Base-by-base conservation (phyloP, 2,888 invertebrate genomes). In the Mesorhabditis sp. region DNA sequence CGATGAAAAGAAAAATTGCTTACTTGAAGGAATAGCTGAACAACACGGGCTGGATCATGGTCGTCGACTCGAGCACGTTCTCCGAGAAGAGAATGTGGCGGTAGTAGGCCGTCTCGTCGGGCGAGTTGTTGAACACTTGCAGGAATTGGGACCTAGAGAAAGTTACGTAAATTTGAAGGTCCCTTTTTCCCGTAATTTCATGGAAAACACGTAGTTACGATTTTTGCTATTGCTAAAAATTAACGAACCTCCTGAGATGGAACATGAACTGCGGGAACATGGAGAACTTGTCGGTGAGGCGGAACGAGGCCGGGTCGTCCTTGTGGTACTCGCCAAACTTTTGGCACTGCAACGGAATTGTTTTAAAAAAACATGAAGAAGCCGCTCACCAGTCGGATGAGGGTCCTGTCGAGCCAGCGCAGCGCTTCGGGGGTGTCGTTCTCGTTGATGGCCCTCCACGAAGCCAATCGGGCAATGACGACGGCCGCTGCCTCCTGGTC, bases 241-340 rank as follows among this genome's bases (percentile, higher is more conserved):
- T 2, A 10, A 50, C 7, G n/a, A 50, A 98, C 79, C 98, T 90
- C 63, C 98, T 90, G 83, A 99, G 88, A 86, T 99, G 98, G 88
- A 97, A 99, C 96, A 99, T 97, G 88, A 98, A 99, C 88, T 98
- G 98, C 63, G 98, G 98, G 89, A 96, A 99, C 71, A 99, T 89
- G 72, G 94, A 94, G 88, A 98, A 98, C 88, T 95, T 96, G 86
- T 96, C 96, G 3, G 93, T 91, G 72, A 98, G 90, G 67, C 95
- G 90, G 89, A 98, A 98, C 78, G 95, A 94, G 86, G 92, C 93
- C 15, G 95, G 94, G 88, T 97, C 95, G 86, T 99, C 97, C 86
- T 96, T 96, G 83, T 92, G 91, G 87, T 95, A 99, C 86, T 98
- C 96, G 69, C 97, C 98, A 88, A 99, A 99, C 88, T 96, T 96